A percentile compares a stretch with the other conserved stretches of the same genome.
These are phyloP conservation scores for Trissoscelio sp. DNA, from an alignment of 2,888 invertebrate genomes.

Conservation along the genomic window DNA sequence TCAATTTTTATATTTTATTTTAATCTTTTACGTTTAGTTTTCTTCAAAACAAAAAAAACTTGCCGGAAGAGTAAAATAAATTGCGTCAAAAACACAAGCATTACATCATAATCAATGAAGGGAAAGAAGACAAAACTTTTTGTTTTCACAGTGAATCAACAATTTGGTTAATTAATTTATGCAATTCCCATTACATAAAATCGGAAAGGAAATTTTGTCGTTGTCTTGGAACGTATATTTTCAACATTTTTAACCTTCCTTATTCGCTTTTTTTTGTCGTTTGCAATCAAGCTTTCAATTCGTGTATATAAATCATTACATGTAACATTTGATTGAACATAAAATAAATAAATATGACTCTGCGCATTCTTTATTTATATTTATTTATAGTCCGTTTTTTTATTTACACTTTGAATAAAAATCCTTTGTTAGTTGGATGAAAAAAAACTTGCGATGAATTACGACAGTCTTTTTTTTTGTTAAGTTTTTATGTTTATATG, in stretches of 20 bases:
- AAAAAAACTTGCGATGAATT: slow-evolving; percentile 45
- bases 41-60: neutral
- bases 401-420: slow-evolving; percentile 18
- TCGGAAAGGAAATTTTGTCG: neutral
- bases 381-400: slow-evolving; percentile 19
- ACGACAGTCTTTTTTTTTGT: slow-evolving; percentile 44
- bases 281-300: slow-evolving; percentile 14
- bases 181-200: slow-evolving; percentile 43
- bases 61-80: slow-evolving; percentile 17
- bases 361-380: slow-evolving; percentile 12
- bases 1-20: no score
- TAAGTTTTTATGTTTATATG: slow-evolving; percentile 46
- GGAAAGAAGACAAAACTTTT: slow-evolving; percentile 38
- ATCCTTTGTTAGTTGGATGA: neutral
- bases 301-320: no score
- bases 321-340: neutral
- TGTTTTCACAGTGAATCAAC: slow-evolving; percentile 24
- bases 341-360: slow-evolving; percentile 28
- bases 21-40: no score
- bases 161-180: slow-evolving; percentile 54
- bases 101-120: slow-evolving; percentile 28
- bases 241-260: neutral
- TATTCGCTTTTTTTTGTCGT: neutral
- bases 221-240: no score
- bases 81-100: slow-evolving; percentile 22